Base-by-base conservation (phyloP, 2,113 vertebrate genomes). In the Cariama cristata region DNA sequence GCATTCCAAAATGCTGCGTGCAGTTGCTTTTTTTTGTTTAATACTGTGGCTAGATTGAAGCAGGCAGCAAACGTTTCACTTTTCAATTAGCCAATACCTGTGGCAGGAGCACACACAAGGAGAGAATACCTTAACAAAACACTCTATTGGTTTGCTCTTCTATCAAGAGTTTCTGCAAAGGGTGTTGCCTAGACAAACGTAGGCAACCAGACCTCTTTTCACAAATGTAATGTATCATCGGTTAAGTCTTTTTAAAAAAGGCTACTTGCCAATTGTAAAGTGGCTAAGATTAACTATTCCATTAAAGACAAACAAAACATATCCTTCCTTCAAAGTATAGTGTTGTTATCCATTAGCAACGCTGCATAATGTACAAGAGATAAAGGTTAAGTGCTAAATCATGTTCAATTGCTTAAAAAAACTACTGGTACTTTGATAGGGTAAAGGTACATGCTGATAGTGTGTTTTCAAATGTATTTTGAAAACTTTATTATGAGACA, bases 341-440 rank as follows among this genome's bases (percentile, higher is more conserved):
- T 8, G 27, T 19, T 90, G n/a, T 52, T 38, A 55, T 55, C 75
- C 87, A 95, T 97, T 95, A 97, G 59, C 62, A 93, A 83, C 69
- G 49, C 50, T 75, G 32, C 30, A 93, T 83, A 90, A 93, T 26
- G 40, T 23, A 53, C 53, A 59, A 53, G 67, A 89, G 38, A 58
- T 12, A 93, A 88, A 97, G 77, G 53, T 93, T 82, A 90, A 96
- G 71, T 59, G 86, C n/a, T 80, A 91, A 87, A 96, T 86, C 64
- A 64, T 17, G 17, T 74, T 88, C 79, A 83, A 15, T 24, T 53
- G 15, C 74, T 88, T 55, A 38, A 86, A 67, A 92, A 91, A 91
- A 20, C 12, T 52, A 2, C 21, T 60, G 30, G 21, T 69, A 69
- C 55, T 95, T 89, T 45, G 12, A 18, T 6, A 66, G 42, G 6